Evolutionary conservation across 2,797 vertebrate species (phyloP).

Genomic region (Sebastes iracundus): DNA sequence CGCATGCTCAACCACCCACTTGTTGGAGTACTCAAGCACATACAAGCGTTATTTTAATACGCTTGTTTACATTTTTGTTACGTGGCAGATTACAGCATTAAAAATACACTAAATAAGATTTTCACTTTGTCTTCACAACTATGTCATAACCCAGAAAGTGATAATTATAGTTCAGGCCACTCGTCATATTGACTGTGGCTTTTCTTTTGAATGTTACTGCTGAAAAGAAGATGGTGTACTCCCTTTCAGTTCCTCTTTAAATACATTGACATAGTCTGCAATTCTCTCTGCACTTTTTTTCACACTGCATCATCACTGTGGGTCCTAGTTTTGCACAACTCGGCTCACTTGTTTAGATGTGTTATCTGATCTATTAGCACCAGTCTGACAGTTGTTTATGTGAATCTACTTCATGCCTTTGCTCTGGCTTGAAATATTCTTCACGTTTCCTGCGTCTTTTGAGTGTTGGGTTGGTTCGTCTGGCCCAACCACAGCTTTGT

Average conservation of each 20-base stretch:
- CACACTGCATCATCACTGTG: not conserved
- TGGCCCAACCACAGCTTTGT: not conserved
- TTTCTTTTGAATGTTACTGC: not conserved
- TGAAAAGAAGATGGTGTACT: not conserved
- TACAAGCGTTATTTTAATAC: not conserved
- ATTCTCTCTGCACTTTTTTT: not conserved
- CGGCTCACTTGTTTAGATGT: constrained; percentile 18
- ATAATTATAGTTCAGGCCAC: not conserved
- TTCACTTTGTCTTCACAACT: constrained; percentile 2
- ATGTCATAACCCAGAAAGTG: not conserved
- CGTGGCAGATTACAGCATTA: not conserved
- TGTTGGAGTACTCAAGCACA: not conserved
- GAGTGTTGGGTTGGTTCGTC: not conserved
- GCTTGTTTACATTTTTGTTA: not conserved
- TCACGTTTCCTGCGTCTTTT: constrained; percentile 2
- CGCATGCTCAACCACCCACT: constrained; percentile 16
- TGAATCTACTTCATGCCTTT: not conserved
- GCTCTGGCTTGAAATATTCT: not conserved
- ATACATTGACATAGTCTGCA: not conserved
- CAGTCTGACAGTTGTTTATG: constrained; percentile 27
- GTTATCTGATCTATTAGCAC: constrained; percentile 23
- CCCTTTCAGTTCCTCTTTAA: constrained; percentile 18
- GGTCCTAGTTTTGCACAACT: constrained; percentile 2
- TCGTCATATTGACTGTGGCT: not conserved
- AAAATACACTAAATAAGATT: not conserved